Conservation (phyloP, 1,140 invertebrate species). For the Neocloeon triangulifer region DNA sequence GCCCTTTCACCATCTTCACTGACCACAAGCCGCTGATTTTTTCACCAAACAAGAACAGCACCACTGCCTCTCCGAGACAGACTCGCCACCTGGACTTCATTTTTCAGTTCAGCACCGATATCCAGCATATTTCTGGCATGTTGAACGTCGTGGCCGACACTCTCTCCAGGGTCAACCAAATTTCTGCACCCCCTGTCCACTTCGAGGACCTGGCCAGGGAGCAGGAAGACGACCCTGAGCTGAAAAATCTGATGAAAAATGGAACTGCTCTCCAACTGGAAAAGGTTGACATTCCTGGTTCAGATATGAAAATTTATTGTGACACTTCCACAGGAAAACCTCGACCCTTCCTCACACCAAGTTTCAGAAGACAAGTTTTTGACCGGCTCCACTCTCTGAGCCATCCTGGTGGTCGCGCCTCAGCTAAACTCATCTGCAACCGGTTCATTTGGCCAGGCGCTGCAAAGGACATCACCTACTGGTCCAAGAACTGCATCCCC, state of each 20-base stretch:
- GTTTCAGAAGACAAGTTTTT: constrained; percentile 10
- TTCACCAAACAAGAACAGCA: constrained; percentile 13
- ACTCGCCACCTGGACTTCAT: constrained; percentile 17
- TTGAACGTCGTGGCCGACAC: constrained; percentile 11
- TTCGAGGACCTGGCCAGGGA: too few species aligned
- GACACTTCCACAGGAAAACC: constrained; percentile 6
- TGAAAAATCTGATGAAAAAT: neutral
- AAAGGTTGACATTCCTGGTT: constrained; percentile 1
- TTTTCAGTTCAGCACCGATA: constrained; percentile 15
- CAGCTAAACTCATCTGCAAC: constrained; percentile 13
- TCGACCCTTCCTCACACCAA: constrained; percentile 11
- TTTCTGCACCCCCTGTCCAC: too few species aligned
- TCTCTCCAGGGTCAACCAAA: constrained; percentile 12
- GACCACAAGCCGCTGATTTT: constrained; percentile 19
- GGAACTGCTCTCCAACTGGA: constrained; percentile 4
- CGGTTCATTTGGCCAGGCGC: constrained; percentile 20
- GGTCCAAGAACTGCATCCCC: constrained; percentile 6
- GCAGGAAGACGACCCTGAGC: constrained; percentile 6
- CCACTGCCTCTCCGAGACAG: constrained; percentile 13
- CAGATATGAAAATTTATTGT: constrained; percentile 12
- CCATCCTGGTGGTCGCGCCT: constrained; percentile 10
- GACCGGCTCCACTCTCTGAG: constrained; percentile 10
- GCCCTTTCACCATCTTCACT: constrained; percentile 14
- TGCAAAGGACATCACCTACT: constrained; percentile 10
- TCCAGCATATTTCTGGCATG: constrained; percentile 15